Evolutionary conservation across 2,113 vertebrate species (phyloP), one percentile per base, ranked within the genome.

Genomic region (Pionites leucogaster): DNA sequence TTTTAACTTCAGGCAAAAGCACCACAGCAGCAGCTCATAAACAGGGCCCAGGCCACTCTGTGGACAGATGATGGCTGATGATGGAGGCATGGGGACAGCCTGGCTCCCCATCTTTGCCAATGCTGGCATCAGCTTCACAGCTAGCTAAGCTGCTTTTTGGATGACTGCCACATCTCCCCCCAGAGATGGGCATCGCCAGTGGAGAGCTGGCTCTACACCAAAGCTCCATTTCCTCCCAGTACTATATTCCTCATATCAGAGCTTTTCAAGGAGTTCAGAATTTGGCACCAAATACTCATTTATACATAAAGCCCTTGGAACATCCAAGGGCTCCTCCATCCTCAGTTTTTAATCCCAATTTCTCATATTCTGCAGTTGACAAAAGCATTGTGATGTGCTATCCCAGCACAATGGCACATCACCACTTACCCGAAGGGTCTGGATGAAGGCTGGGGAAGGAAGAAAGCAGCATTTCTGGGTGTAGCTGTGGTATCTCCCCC

Each of bases 1-100:
- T 46, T 84, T 72, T 78, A 72, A 81, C 64, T 33, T 50, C 25
- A 33, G 52, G 37, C 69, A 70, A 71, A 83, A 25, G 22, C 57
- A 59, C 15, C n/a, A 8, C 69, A 82, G 35, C 31, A 72, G n/a
- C 8, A 64, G 14, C 46, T 63, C 29, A 46, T 84, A 44, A 71
- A 28, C 11, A 10, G 7, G 11, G 27, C 22, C 37, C 49, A 41
- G 47, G 12, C 46, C 24, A 16, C 33, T 28, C 17, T 33, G 29
- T 10, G 1, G 0, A 15, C 7, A 77, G 50, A 41, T 15, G 8
- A 42, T 19, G 28, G 57, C 35, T 60, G 28, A 39, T 2, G 2
- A 60, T 53, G 31, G n/a, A 42, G 29, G 23, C 0, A 18, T 6
- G 35, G 22, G 24, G 6, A 23, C 39, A 62, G 29, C 46, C 33